phyloP scores from a whole-genome alignment of 2,113 vertebrate species.

The Tychaedon coryphoeus region DNA sequence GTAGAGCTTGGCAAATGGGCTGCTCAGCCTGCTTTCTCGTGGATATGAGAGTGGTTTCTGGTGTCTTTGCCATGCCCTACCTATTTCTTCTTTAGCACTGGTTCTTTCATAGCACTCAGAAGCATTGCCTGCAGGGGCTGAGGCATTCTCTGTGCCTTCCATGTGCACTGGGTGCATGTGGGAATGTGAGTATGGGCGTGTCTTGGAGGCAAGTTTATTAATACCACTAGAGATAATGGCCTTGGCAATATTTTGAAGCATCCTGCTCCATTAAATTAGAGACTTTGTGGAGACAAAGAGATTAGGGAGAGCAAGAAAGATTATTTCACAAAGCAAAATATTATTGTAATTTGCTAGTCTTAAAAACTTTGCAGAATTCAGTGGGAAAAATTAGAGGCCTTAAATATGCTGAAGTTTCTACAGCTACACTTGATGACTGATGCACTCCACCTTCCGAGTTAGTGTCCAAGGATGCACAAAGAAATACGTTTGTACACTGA shows the following conservation, averaged over 20 bases:
- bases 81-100: not conserved
- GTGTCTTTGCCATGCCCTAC: not conserved
- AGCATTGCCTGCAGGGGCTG: not conserved
- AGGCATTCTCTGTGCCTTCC: not conserved
- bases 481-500: not conserved
- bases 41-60: not conserved
- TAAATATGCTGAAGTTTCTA: not conserved
- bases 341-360: slow-evolving; percentile 16
- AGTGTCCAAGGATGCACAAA: not conserved
- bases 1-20: not conserved
- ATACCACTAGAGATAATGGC: slow-evolving; percentile 40
- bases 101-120: not conserved
- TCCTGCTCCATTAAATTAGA: slow-evolving; percentile 44
- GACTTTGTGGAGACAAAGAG: slow-evolving; percentile 54
- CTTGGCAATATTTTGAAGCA: slow-evolving; percentile 39
- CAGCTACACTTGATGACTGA: not conserved
- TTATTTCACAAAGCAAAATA: slow-evolving; percentile 18
- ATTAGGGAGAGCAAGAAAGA: slow-evolving; percentile 29
- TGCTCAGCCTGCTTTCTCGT: not conserved
- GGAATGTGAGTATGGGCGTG: slow-evolving; percentile 12
- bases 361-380: not conserved
- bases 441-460: not conserved
- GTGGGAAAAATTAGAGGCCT: not conserved
- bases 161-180: not conserved
- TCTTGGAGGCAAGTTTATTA: slow-evolving; percentile 21